Evolutionary conservation across 2,113 vertebrate species (phyloP).

Genomic region (Dipodomys stephensi): DNA sequence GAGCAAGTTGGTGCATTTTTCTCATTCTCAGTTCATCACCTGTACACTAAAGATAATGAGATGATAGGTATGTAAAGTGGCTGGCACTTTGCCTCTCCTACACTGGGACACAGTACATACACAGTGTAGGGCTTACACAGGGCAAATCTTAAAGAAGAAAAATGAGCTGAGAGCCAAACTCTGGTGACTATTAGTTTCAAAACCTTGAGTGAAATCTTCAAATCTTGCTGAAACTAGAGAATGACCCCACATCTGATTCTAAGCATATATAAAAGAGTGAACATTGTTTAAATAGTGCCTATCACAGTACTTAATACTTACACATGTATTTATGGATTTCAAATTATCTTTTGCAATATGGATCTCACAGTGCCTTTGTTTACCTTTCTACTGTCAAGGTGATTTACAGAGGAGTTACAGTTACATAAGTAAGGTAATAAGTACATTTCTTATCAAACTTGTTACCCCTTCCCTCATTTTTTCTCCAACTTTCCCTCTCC

Average conservation of each 20-base stretch:
- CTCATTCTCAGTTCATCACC: not conserved
- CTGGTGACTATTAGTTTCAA: not conserved
- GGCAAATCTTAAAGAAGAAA: constrained; percentile 16
- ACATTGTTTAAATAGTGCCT: not conserved
- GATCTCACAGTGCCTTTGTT: not conserved
- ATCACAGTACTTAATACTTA: not conserved
- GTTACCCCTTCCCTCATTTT: too few relatives aligned
- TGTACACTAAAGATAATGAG: not conserved
- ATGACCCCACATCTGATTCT: not conserved
- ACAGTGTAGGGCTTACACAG: not conserved
- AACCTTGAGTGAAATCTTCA: not conserved
- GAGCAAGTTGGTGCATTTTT: constrained; percentile 25
- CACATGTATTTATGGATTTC: not conserved
- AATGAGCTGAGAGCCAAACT: not conserved
- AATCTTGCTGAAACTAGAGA: not conserved
- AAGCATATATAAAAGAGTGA: not conserved
- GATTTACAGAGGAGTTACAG: too few relatives aligned
- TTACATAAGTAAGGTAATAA: too few relatives aligned
- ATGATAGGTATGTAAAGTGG: not conserved
- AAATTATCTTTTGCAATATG: not conserved
- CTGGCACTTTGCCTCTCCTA: constrained; percentile 16
- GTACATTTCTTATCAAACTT: too few relatives aligned
- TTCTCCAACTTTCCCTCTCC: too few relatives aligned
- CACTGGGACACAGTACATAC: not conserved
- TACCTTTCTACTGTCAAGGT: not conserved